A percentile compares a stretch with the other conserved stretches of the same genome.
phyloP scores from a whole-genome alignment of 2,888 invertebrate genomes.

The Metallyticus violacea region DNA sequence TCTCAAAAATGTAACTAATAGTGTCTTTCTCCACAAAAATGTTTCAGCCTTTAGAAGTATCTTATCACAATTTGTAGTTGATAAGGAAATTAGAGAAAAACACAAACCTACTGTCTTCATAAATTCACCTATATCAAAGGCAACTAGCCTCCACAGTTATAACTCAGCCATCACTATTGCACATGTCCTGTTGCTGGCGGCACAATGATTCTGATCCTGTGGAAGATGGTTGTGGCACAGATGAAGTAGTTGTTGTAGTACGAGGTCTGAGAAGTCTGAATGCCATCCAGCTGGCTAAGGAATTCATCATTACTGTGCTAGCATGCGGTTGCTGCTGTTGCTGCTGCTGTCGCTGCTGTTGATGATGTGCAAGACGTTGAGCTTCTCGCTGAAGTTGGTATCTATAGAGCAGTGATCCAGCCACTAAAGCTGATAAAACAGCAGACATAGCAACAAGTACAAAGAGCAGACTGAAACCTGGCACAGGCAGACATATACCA shows the following conservation, averaged over 20 bases:
- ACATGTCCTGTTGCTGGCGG: background rate
- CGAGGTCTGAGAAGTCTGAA: constrained; percentile 57
- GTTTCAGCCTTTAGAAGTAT: background rate
- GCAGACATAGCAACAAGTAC: constrained; percentile 84
- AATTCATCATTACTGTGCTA: constrained; percentile 51
- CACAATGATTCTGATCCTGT: background rate
- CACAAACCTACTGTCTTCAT: background rate
- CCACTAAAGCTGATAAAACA: constrained; percentile 81
- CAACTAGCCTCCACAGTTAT: background rate
- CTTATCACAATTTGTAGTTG: background rate
- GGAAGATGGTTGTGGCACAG: background rate
- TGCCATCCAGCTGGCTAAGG: constrained; percentile 74
- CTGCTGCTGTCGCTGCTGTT: constrained; percentile 34
- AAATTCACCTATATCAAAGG: background rate
- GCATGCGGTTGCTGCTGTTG: constrained; percentile 39
- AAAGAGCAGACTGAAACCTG: constrained; percentile 85
- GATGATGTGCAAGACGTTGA: constrained; percentile 33
- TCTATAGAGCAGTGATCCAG: constrained; percentile 75
- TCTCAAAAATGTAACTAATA: background rate
- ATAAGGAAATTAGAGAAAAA: background rate
- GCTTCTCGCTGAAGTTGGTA: constrained; percentile 74
- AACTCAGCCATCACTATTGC: background rate
- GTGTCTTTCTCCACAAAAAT: background rate
- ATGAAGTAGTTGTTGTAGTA: constrained; percentile 35
- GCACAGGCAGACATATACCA: constrained; percentile 86